phyloP scores from a whole-genome alignment of 2,888 invertebrate genomes.

The Chrysomela aeneicollis region DNA sequence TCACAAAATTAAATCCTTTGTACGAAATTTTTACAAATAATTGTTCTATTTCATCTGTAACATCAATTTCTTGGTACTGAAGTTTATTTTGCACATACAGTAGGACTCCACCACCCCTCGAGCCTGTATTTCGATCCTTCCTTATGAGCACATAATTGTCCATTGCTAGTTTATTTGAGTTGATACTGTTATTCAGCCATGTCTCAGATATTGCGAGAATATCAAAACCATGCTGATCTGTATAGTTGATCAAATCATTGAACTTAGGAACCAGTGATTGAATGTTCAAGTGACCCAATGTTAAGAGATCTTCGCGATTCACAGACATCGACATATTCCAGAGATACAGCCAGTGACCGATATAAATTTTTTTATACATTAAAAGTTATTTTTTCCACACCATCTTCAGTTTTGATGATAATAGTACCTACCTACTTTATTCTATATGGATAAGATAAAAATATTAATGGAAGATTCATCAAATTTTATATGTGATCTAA shows the following conservation, averaged over 20 bases:
- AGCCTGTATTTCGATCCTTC: constrained; percentile 1
- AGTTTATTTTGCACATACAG: too few species aligned
- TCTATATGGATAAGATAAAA: not conserved
- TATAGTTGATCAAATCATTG: not conserved
- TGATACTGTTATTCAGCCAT: not conserved
- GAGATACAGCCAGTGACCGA: too few species aligned
- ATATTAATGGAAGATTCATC: too few species aligned
- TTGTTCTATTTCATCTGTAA: constrained; percentile 4
- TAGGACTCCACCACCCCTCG: constrained; percentile 4
- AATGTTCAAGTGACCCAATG: not conserved
- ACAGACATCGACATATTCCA: not conserved
- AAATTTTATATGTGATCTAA: too few species aligned
- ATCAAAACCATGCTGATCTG: not conserved
- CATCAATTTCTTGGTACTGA: not conserved
- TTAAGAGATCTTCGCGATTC: not conserved
- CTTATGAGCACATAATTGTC: constrained; percentile 1
- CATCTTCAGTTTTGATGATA: not conserved
- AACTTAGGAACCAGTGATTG: not conserved
- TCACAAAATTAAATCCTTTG: not conserved
- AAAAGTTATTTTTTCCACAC: constrained; percentile 2
- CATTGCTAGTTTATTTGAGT: not conserved
- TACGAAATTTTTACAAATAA: constrained; percentile 1
- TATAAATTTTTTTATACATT: not conserved
- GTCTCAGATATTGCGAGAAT: constrained; percentile 1
- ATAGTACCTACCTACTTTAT: not conserved